Percentiles rank a stretch among this genome's conserved stretches.
Evolutionary conservation across 2,888 invertebrate genomes (phyloP).

Genomic region (Incurvaria masculella): DNA sequence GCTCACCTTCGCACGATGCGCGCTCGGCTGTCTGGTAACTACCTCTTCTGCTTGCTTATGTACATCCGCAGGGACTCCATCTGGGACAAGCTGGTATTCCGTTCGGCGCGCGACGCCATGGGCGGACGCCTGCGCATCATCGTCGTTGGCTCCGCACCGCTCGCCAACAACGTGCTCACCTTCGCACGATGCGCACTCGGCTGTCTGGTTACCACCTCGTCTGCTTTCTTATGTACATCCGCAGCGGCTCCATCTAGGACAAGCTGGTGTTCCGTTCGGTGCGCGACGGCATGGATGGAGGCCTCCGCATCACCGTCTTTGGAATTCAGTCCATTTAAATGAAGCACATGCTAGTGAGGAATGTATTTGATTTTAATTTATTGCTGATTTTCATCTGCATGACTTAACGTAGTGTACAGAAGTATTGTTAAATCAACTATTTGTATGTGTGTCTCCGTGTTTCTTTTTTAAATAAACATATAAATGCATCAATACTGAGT

Average conservation of each 20-base stretch:
- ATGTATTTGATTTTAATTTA: too few species aligned
- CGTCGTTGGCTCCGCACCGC: constrained; percentile 93
- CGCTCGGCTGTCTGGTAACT: constrained; percentile 83
- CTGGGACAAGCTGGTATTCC: constrained; percentile 92
- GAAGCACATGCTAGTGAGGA: too few species aligned
- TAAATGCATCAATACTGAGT: too few species aligned
- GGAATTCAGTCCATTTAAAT: constrained; percentile 56
- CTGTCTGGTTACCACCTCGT: constrained; percentile 62
- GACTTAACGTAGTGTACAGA: too few species aligned
- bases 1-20: constrained; percentile 89
- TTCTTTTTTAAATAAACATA: too few species aligned
- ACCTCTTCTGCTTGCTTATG: neutral
- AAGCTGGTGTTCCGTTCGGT: constrained; percentile 89
- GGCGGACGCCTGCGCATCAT: constrained; percentile 89
- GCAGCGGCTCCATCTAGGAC: constrained; percentile 91
- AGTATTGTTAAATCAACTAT: too few species aligned
- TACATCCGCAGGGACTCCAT: constrained; percentile 77
- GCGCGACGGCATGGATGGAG: constrained; percentile 90
- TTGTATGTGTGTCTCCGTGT: too few species aligned
- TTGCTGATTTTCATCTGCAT: neutral
- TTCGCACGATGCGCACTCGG: constrained; percentile 93
- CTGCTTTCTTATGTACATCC: constrained; percentile 33
- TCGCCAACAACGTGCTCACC: constrained; percentile 89
- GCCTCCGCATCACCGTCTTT: constrained; percentile 86
- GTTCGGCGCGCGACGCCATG: constrained; percentile 88